phyloP scores from a whole-genome alignment of 2,113 vertebrate species.

The Centropristis striata region DNA sequence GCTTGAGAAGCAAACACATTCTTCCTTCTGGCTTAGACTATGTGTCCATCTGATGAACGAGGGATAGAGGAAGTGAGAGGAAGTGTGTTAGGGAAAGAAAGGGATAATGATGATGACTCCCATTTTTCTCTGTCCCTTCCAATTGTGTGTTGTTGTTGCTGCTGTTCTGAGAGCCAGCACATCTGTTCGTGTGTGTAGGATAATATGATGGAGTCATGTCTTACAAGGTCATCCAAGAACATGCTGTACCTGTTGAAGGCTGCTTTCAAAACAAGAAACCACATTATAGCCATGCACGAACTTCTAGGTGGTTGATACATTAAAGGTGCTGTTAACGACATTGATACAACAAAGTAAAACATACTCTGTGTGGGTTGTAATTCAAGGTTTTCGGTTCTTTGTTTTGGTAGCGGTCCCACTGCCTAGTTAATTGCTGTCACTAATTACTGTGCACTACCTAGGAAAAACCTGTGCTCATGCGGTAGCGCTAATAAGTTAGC shows the following conservation, averaged over 20 bases:
- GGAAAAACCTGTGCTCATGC: too few relatives aligned
- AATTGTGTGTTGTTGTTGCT: conserved; percentile 10
- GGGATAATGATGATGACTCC: conserved; percentile 49
- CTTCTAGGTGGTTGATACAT: not conserved
- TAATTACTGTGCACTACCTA: too few relatives aligned
- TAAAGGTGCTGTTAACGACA: too few relatives aligned
- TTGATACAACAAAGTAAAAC: too few relatives aligned
- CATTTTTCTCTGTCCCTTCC: conserved; percentile 45
- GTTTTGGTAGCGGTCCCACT: too few relatives aligned
- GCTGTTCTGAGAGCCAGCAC: conserved; percentile 41
- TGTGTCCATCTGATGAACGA: conserved; percentile 61
- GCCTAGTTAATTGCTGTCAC: too few relatives aligned
- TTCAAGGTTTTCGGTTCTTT: too few relatives aligned
- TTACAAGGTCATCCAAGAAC: conserved; percentile 34
- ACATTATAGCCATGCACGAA: too few relatives aligned
- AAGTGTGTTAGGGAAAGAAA: conserved; percentile 3
- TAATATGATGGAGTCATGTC: conserved; percentile 7
- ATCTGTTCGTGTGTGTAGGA: conserved; percentile 35
- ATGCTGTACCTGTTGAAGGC: not conserved
- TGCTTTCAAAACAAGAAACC: not conserved
- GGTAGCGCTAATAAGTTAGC: too few relatives aligned
- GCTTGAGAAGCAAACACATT: conserved; percentile 29
- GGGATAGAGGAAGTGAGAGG: conserved; percentile 1
- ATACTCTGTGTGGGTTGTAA: too few relatives aligned
- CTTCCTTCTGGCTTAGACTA: conserved; percentile 19